Conservation (phyloP, 2,888 invertebrate species). For the Conchocele bisecta region DNA sequence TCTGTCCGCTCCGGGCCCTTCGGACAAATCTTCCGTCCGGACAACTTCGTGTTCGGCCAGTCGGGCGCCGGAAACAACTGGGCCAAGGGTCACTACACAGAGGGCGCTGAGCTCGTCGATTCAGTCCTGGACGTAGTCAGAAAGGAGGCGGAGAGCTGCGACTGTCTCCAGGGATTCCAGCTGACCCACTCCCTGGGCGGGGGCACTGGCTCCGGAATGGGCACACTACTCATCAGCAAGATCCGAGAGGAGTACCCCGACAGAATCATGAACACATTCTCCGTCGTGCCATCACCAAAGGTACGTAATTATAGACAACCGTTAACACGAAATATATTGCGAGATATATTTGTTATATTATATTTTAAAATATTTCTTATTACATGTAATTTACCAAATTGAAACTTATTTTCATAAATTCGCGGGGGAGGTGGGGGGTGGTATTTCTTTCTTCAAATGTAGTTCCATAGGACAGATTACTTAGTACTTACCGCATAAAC, state of each 20-base stretch:
- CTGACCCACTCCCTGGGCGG: slow-evolving; percentile 89
- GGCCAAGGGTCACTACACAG: slow-evolving; percentile 92
- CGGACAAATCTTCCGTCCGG: slow-evolving; percentile 95
- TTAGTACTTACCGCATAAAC: too few species aligned
- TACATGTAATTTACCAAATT: too few species aligned
- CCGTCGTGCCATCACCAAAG: too few species aligned
- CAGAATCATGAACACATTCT: too few species aligned
- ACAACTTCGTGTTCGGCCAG: slow-evolving; percentile 94
- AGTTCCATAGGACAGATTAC: too few species aligned
- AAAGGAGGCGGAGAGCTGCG: slow-evolving; percentile 92
- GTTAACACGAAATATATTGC: too few species aligned
- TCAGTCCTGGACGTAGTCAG: slow-evolving; percentile 86
- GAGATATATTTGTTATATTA: too few species aligned
- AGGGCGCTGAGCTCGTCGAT: slow-evolving; percentile 88
- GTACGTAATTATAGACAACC: too few species aligned
- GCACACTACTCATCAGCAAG: slow-evolving; percentile 95
- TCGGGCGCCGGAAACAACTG: slow-evolving; percentile 91
- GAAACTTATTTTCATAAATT: too few species aligned
- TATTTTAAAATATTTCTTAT: too few species aligned
- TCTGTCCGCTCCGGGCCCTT: slow-evolving; percentile 97
- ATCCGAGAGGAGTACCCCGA: slow-evolving; percentile 99
- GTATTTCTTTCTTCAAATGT: too few species aligned
- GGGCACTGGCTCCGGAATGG: slow-evolving; percentile 95
- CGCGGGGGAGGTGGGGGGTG: too few species aligned
- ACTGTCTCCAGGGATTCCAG: slow-evolving; percentile 90